Conservation (phyloP, 2,113 vertebrate species). For the Microcebus ravelobensis region DNA sequence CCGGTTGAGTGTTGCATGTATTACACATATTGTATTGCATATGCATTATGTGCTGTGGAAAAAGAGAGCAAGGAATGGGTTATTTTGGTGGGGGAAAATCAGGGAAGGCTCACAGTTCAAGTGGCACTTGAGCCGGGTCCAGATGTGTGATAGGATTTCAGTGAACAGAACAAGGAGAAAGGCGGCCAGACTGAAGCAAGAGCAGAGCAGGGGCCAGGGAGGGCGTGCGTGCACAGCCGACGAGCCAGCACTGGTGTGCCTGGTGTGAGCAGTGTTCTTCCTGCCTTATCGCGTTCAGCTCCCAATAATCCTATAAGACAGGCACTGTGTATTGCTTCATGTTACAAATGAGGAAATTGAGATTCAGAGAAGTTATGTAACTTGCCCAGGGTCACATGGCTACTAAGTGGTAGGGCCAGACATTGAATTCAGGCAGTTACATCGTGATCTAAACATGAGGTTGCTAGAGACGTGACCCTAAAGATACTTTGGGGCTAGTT, state of each 20-base stretch:
- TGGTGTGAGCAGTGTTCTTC: fast-evolving
- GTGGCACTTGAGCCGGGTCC: background rate
- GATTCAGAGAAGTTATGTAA: background rate
- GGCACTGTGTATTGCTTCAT: background rate
- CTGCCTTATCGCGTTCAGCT: fast-evolving
- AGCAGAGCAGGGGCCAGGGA: background rate
- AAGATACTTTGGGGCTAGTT: background rate
- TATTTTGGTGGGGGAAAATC: constrained; percentile 14
- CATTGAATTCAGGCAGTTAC: background rate
- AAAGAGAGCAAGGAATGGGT: background rate
- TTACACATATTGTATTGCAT: background rate
- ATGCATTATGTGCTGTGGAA: background rate
- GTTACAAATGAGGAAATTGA: background rate
- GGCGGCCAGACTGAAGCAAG: background rate
- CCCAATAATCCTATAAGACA: background rate
- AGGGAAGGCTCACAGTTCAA: background rate
- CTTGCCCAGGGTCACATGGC: background rate
- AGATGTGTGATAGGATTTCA: constrained; percentile 4
- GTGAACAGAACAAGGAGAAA: background rate
- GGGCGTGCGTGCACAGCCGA: fast-evolving
- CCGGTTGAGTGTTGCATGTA: background rate
- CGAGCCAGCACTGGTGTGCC: fast-evolving
- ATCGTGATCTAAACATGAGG: background rate
- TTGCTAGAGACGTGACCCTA: background rate
- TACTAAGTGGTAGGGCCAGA: background rate